Evolutionary conservation across 2,113 vertebrate genomes (phyloP).

Genomic region (Rhineura floridana): DNA sequence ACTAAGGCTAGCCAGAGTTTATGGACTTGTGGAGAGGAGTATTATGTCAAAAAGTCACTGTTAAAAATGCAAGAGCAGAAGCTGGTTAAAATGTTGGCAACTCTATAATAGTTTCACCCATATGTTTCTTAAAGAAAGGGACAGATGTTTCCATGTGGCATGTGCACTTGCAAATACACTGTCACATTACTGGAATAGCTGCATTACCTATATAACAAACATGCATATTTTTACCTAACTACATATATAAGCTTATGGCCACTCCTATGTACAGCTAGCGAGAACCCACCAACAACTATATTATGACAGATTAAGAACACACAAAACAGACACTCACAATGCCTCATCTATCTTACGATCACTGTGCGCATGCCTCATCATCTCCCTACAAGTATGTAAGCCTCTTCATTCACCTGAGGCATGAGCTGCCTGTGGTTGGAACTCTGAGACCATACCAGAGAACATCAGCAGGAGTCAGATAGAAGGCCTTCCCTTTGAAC

Average conservation of each 20-base stretch:
- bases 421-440: no score
- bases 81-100: not conserved
- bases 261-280: not conserved
- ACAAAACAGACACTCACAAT: not conserved
- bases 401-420: no score
- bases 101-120: not conserved
- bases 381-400: no score
- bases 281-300: not conserved
- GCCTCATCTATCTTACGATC: not conserved
- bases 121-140: not conserved
- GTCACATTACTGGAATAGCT: not conserved
- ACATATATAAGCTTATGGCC: no score
- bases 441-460: not conserved
- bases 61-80: not conserved
- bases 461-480: not conserved
- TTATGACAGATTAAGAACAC: not conserved
- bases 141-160: no score
- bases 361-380: no score
- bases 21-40: not conserved
- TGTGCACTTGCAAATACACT: accelerated
- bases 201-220: not conserved
- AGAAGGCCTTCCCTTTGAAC: not conserved
- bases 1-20: not conserved
- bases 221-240: not conserved
- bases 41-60: not conserved